A percentile compares a stretch with the other conserved stretches of the same genome.
These are phyloP conservation scores for Micropoecilia bifurca DNA, from an alignment of 2,797 vertebrate species.

Conservation along the genomic window DNA sequence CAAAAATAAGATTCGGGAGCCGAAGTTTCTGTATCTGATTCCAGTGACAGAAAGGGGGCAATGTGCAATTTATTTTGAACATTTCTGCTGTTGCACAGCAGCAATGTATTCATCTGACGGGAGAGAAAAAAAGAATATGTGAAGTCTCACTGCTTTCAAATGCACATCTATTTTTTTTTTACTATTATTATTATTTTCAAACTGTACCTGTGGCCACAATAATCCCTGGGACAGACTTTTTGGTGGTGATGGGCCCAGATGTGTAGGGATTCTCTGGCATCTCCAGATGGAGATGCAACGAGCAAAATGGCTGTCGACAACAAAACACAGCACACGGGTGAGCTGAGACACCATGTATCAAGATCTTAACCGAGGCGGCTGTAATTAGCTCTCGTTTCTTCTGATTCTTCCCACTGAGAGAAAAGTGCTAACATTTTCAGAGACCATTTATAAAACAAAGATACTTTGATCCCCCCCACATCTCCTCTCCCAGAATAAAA, in stretches of 20 bases:
- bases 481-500: conserved; percentile 44
- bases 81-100: conserved; percentile 17
- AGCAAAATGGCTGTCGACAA: conserved; percentile 91
- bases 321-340: conserved; percentile 41
- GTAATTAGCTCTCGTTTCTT: conserved; percentile 63
- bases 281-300: conserved; percentile 93
- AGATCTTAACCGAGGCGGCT: conserved; percentile 53
- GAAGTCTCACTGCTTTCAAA: conserved; percentile 20
- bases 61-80: conserved; percentile 42
- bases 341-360: conserved; percentile 53
- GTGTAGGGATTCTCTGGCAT: conserved; percentile 96
- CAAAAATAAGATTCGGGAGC: conserved; percentile 44
- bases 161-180: background rate
- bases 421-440: conserved; percentile 63
- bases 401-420: conserved; percentile 52
- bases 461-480: conserved; percentile 54
- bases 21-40: conserved; percentile 44
- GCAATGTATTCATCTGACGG: conserved; percentile 31
- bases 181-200: background rate
- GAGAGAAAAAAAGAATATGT: conserved; percentile 4
- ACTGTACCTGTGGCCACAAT: conserved; percentile 92
- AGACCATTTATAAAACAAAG: conserved; percentile 71
- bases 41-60: conserved; percentile 57
- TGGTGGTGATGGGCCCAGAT: conserved; percentile 94
- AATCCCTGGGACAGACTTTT: conserved; percentile 91